Base-by-base conservation (phyloP, 2,888 invertebrate genomes). In the Pollenia angustigena region DNA sequence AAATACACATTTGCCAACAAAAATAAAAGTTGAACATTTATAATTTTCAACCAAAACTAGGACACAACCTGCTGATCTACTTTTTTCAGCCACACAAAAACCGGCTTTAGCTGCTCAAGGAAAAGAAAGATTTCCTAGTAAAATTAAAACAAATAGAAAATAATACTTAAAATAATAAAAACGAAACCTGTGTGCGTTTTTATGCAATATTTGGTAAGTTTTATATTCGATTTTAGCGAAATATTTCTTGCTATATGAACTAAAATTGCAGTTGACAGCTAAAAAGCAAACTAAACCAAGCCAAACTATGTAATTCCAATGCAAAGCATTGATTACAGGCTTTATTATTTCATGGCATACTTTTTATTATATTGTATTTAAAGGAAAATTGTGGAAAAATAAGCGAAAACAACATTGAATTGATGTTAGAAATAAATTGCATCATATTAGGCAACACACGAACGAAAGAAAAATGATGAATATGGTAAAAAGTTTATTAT, bases 11-110 rank as follows among this genome's bases (percentile, higher is more conserved):
- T 4, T 4, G 32, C 68, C 50, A 68, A 50, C 54, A 60, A 79
- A 78, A 79, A 68, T 23, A 60, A 69, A 80, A 69, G n/a, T 11
- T 4, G 18, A 78, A 68, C 50, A 48, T 8, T 74, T 54, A 48
- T n/a, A 6, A 50, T 3, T 12, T 12, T 8, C 54, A 46, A 64
- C 3, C 14, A 71, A 71, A 83, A 83, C 56, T 75, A 60, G 84
- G 79, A 85, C 84, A 78, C 79, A 85, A 85, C 84, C 84, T 84
- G 84, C 79, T 84, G 84, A 79, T 84, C 84, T 66, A 79, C 84
- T 84, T 84, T 84, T 60, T 18, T 64, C 23, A 46, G n/a, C 60
- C 16, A n/a, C n/a, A 56, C n/a, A 40, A 62, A 81, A 71, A 62
- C 71, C 54, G 62, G 79, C 60, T 71, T 56, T 0, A 40, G 14